Evolutionary conservation across 2,113 vertebrate genomes (phyloP), one percentile per base, ranked within the genome.

Genomic region (Colossoma macropomum): DNA sequence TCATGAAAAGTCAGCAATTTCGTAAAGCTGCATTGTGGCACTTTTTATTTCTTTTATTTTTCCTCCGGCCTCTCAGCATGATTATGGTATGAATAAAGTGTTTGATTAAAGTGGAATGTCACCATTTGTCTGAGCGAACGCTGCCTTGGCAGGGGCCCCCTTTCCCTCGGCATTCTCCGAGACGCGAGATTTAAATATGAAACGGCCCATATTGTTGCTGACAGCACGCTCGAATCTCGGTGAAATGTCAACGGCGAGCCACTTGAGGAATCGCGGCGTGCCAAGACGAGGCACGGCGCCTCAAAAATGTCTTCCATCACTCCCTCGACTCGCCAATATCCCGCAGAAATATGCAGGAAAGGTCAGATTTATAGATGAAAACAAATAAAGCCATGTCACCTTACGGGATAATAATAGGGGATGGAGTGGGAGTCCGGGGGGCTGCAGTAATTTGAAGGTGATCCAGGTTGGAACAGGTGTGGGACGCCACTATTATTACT

Each of bases 161-260:
- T 56, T 81, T 78, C 81, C 66, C 70, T 73, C 81, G 25, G 69
- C 85, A 38, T 52, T 66, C 82, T 88, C 84, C 69, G 63, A 87
- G 87, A 81, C 28, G 74, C 60, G 69, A 32, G 45, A 86, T 85
- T 86, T 86, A 85, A 82, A 89, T 89, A 69, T 82, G 84, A 89
- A 91, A 89, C 77, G 84, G 90, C 87, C 84, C 89, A 77, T 85
- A 89, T 86, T 86, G 88, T 87, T 87, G 90, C 88, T 90, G 89
- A 91, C 88, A 85, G 85, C 60, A 72, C 83, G 56, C 81, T 81
- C 54, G 72, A 88, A 88, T 91, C 85, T 91, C 74, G 74, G 75
- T 75, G 84, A 93, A 95, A 92, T 91, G 89, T 92, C 90, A 91
- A 77, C 30, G 62, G 41, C 74, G 84, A 92, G 89, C 87, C 86